These are phyloP conservation scores for Shinisaurus crocodilurus DNA, from an alignment of 2,113 vertebrate species.

Conservation along the genomic window DNA sequence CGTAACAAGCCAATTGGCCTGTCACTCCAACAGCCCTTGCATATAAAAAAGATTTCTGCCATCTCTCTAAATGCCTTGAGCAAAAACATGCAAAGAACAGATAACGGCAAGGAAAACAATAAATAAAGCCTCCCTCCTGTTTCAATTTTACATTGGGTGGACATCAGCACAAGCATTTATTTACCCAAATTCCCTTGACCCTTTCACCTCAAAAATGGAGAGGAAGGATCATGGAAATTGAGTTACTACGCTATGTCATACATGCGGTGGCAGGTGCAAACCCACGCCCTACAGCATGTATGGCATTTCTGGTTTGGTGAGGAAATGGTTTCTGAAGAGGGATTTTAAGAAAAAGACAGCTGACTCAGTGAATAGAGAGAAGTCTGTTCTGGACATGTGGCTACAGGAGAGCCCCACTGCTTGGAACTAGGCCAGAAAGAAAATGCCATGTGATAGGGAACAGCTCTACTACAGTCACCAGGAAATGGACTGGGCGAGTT, in stretches of 20 bases:
- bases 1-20: too few species aligned
- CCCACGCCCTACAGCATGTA: background rate
- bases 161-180: background rate
- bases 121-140: background rate
- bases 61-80: background rate
- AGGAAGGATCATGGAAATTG: background rate
- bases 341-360: conserved; percentile 22
- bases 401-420: background rate
- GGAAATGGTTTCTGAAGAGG: conserved; percentile 37
- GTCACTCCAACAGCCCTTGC: background rate
- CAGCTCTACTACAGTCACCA: background rate
- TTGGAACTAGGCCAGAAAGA: conserved; percentile 32
- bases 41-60: background rate
- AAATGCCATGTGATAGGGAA: background rate
- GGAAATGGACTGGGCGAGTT: background rate
- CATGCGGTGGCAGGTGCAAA: conserved; percentile 6
- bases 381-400: background rate
- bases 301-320: conserved; percentile 11
- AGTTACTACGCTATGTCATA: background rate
- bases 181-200: background rate
- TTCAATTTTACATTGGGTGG: background rate
- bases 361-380: background rate
- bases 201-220: background rate
- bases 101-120: conserved; percentile 17
- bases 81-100: conserved; percentile 23